A percentile compares a stretch with the other conserved stretches of the same genome.
Conservation (phyloP, 2,797 vertebrate genomes). For the Nannoperca australis region DNA sequence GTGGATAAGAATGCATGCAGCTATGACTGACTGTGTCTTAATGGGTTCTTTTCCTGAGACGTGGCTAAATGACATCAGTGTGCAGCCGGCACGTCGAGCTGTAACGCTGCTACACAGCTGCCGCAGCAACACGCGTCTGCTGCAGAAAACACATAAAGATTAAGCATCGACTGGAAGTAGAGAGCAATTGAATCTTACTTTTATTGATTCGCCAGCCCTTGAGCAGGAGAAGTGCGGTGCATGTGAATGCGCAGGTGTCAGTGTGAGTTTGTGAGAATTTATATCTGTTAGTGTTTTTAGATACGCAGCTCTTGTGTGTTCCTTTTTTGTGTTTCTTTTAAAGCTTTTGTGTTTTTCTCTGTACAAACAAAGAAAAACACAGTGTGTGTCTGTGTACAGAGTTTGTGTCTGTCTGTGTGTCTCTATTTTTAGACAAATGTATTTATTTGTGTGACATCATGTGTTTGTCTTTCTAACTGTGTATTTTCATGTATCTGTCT, state of each 20-base stretch:
- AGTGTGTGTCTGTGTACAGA: background rate
- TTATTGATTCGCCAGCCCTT: slow-evolving; percentile 32
- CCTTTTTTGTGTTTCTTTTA: background rate
- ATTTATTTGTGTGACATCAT: background rate
- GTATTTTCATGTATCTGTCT: background rate
- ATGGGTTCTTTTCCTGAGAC: slow-evolving; percentile 6
- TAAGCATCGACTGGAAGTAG: slow-evolving; percentile 32
- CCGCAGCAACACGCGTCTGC: background rate
- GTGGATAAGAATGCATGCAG: background rate
- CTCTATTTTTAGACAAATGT: background rate
- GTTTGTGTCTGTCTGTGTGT: background rate
- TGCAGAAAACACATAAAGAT: slow-evolving; percentile 31
- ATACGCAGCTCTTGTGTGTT: background rate
- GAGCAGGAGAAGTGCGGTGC: slow-evolving; percentile 2
- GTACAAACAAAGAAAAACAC: too few relatives aligned
- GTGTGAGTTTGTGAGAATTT: background rate
- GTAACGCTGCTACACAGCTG: background rate
- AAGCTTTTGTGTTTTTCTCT: background rate
- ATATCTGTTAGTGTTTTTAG: background rate
- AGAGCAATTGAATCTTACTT: slow-evolving; percentile 23
- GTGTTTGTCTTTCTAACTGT: background rate
- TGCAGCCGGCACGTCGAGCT: background rate
- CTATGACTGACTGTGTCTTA: slow-evolving; percentile 2
- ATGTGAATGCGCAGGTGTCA: slow-evolving; percentile 4
- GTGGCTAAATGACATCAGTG: background rate